A percentile compares a stretch with the other conserved stretches of the same genome.
Evolutionary conservation across 1,140 invertebrate genomes (phyloP).

Genomic region (Drosophila fuyamai): DNA sequence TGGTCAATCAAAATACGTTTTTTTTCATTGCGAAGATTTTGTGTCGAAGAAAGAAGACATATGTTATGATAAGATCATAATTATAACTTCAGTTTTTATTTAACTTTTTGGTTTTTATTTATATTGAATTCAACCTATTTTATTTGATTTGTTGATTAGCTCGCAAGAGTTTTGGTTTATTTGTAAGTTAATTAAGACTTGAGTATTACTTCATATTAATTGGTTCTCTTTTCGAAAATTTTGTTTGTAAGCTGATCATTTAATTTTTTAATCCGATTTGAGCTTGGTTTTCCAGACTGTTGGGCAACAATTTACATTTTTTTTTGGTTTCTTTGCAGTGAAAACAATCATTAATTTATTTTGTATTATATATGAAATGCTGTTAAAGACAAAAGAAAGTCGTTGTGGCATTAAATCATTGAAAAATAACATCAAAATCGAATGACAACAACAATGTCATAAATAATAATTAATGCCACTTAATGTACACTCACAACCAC

Average conservation of each 20-base stretch:
- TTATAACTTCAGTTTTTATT: neutral
- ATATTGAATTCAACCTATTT: too few relatives aligned
- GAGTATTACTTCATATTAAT: too few relatives aligned
- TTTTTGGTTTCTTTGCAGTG: too few relatives aligned
- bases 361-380: slow-evolving; percentile 22
- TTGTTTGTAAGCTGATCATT: too few relatives aligned
- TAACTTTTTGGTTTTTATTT: neutral
- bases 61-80: too few relatives aligned
- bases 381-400: slow-evolving; percentile 47
- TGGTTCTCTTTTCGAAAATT: too few relatives aligned
- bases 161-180: too few relatives aligned
- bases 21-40: neutral
- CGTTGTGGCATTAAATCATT: slow-evolving; percentile 49
- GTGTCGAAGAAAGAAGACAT: neutral
- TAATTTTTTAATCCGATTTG: too few relatives aligned
- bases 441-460: slow-evolving; percentile 59
- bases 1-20: slow-evolving; percentile 43
- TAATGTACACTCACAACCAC: slow-evolving; percentile 27
- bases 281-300: too few relatives aligned
- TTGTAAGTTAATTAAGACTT: too few relatives aligned
- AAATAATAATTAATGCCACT: slow-evolving; percentile 77
- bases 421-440: slow-evolving; percentile 62
- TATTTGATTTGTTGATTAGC: too few relatives aligned
- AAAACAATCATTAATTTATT: slow-evolving; percentile 60
- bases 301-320: too few relatives aligned